Evolutionary conservation across 2,888 invertebrate genomes (phyloP).

Genomic region (Lasioglossum leucozonium): DNA sequence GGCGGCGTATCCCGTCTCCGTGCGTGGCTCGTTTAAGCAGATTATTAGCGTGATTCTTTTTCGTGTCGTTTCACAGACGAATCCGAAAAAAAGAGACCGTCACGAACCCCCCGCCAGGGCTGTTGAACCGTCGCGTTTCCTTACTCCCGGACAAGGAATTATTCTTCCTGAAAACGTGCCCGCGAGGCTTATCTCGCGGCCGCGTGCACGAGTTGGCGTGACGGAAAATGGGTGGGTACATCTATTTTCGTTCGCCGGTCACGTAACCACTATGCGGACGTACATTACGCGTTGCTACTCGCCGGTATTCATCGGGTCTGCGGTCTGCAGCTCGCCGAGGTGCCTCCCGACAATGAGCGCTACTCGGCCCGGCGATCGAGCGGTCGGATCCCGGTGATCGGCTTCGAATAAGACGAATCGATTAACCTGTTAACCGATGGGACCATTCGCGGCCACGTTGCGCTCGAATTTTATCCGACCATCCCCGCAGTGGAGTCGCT

Average conservation of each 20-base stretch:
- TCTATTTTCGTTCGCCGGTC: slow-evolving; percentile 73
- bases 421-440: slow-evolving; percentile 4
- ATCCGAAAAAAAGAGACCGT: neutral
- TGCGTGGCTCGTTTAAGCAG: neutral
- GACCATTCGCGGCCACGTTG: neutral
- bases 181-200: slow-evolving; percentile 53
- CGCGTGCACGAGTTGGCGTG: slow-evolving; percentile 65
- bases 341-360: slow-evolving; percentile 4
- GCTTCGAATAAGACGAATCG: neutral
- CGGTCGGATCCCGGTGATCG: neutral
- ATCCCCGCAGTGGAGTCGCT: neutral
- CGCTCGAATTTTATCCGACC: neutral
- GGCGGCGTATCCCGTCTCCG: neutral
- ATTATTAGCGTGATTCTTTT: neutral
- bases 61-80: neutral
- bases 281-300: slow-evolving; percentile 65
- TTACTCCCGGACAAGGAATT: slow-evolving; percentile 63
- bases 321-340: slow-evolving; percentile 23
- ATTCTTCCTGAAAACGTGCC: slow-evolving; percentile 54
- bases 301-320: slow-evolving; percentile 54
- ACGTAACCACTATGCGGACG: slow-evolving; percentile 68
- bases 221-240: slow-evolving; percentile 71
- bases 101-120: neutral
- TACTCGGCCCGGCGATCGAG: neutral
- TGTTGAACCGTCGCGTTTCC: slow-evolving; percentile 61